These are phyloP conservation scores for Etheostoma perlongum DNA, from an alignment of 2,797 vertebrate species.

Conservation along the genomic window DNA sequence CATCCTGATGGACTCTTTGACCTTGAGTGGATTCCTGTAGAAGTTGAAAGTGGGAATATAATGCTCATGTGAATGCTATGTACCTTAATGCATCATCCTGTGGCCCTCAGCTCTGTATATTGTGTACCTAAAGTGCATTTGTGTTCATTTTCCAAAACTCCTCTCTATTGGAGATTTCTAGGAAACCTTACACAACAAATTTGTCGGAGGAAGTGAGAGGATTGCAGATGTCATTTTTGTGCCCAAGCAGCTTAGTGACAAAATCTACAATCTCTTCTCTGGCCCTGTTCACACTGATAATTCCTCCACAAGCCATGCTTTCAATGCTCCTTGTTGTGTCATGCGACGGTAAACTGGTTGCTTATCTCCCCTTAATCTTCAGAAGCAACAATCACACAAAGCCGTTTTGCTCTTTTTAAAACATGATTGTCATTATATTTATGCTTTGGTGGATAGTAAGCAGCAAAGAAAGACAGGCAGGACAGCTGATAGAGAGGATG, in stretches of 20 bases:
- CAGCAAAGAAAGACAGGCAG: neutral
- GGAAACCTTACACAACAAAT: conserved; percentile 52
- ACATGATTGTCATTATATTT: neutral
- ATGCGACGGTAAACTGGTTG: conserved; percentile 23
- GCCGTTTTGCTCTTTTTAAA: neutral
- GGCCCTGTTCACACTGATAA: conserved; percentile 57
- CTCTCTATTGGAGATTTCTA: conserved; percentile 51
- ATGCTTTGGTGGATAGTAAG: neutral
- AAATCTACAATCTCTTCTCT: conserved; percentile 67
- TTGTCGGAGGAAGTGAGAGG: conserved; percentile 30
- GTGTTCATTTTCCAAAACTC: conserved; percentile 16
- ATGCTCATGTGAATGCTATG: neutral
- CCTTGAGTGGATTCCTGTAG: conserved; percentile 13
- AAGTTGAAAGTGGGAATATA: conserved; percentile 6
- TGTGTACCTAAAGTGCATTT: neutral
- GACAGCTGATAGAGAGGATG: neutral
- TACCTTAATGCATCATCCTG: conserved; percentile 46
- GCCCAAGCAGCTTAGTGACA: conserved; percentile 69
- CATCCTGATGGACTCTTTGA: conserved; percentile 50
- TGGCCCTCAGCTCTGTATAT: conserved; percentile 18
- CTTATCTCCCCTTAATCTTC: conserved; percentile 40
- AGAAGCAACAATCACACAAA: conserved; percentile 15
- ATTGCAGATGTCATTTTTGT: conserved; percentile 65
- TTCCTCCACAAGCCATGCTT: conserved; percentile 62
- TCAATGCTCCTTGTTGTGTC: conserved; percentile 42